These are phyloP conservation scores for Colinus virginianus DNA, from an alignment of 2,113 vertebrate species.

Conservation along the genomic window DNA sequence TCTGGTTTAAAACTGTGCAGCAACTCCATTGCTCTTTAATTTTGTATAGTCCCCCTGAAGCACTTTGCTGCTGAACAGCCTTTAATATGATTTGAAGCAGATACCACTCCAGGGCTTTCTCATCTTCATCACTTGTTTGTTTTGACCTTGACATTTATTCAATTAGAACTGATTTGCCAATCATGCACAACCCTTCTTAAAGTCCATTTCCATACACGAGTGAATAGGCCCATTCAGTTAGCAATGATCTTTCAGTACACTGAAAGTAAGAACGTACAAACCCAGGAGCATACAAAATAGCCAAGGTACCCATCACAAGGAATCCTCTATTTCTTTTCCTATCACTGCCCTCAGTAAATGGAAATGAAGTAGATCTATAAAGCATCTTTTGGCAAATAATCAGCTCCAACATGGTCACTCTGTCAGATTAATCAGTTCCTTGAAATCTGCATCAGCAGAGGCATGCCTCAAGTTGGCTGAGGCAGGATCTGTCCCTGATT, in stretches of 20 bases:
- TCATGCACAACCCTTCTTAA: conserved; percentile 76
- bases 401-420: not conserved
- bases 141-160: conserved; percentile 86
- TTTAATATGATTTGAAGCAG: conserved; percentile 77
- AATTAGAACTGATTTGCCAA: conserved; percentile 87
- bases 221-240: conserved; percentile 74
- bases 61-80: conserved; percentile 50
- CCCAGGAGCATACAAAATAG: not conserved
- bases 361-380: not conserved
- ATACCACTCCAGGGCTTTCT: conserved; percentile 77
- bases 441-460: not conserved
- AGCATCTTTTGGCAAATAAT: conserved; percentile 18
- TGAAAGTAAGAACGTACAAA: conserved; percentile 32
- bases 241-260: conserved; percentile 72
- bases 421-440: conserved; percentile 30
- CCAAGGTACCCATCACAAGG: not conserved
- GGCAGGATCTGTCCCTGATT: conserved; percentile 3
- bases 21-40: conserved; percentile 52
- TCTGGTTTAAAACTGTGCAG: not conserved
- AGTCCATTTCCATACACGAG: conserved; percentile 69
- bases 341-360: not conserved
- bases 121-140: conserved; percentile 80
- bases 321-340: not conserved
- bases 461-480: not conserved
- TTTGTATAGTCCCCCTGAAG: conserved; percentile 58